Evolutionary conservation across 2,888 invertebrate species (phyloP).

Genomic region (Melinaea menophilus): DNA sequence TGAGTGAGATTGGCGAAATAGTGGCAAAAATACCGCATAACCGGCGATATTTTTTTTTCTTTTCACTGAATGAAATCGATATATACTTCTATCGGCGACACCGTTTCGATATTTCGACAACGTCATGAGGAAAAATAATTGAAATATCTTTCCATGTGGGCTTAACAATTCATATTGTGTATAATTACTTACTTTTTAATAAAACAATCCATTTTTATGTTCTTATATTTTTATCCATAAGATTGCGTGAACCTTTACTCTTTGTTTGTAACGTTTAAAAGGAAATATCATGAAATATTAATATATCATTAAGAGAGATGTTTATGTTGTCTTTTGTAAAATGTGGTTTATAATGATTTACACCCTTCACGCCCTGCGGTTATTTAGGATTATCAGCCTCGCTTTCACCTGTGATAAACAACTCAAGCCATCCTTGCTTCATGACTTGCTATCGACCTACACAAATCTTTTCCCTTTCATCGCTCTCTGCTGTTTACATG

Average conservation of each 20-base stretch:
- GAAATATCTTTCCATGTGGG: background rate
- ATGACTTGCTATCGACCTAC: conserved; percentile 46
- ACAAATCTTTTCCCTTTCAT: conserved; percentile 67
- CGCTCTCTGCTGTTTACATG: conserved; percentile 59
- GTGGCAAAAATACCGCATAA: conserved; percentile 39
- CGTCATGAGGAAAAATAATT: background rate
- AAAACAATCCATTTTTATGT: too few species aligned
- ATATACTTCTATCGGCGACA: background rate
- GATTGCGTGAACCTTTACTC: too few species aligned
- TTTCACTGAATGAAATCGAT: conserved; percentile 12
- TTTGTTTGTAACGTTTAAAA: background rate
- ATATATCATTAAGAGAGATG: conserved; percentile 48
- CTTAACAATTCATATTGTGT: background rate
- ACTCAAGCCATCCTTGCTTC: conserved; percentile 56
- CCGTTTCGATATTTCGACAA: conserved; percentile 7
- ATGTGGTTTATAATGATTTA: conserved; percentile 43
- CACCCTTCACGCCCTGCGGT: conserved; percentile 48
- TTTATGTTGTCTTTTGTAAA: conserved; percentile 35
- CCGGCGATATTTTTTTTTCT: conserved; percentile 12
- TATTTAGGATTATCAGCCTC: conserved; percentile 62
- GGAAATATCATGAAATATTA: conserved; percentile 5
- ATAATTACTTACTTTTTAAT: too few species aligned
- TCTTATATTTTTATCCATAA: too few species aligned
- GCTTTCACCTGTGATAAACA: conserved; percentile 69
- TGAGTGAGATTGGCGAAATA: conserved; percentile 52